Percentiles rank a stretch among this genome's conserved stretches.
Conservation (phyloP, 1,140 invertebrate genomes). For the Thaumetopoea pityocampa region DNA sequence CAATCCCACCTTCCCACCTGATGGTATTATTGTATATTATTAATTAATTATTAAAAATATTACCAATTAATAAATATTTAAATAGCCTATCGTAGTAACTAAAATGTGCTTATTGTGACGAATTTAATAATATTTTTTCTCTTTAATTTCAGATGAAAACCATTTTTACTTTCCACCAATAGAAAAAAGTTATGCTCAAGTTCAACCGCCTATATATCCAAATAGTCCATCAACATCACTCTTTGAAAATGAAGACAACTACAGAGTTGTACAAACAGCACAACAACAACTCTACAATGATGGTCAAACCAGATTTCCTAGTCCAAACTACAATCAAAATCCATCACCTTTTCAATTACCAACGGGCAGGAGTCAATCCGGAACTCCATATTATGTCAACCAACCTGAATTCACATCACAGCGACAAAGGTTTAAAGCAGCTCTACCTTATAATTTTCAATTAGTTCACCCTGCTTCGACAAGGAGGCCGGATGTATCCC, state of each 20-base stretch:
- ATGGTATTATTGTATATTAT: not conserved
- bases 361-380: slow-evolving; percentile 65
- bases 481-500: slow-evolving; percentile 60
- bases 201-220: slow-evolving; percentile 65
- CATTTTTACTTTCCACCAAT: slow-evolving; percentile 64
- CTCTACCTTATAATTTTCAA: slow-evolving; percentile 66
- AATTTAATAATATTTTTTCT: slow-evolving; percentile 21
- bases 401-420: slow-evolving; percentile 61
- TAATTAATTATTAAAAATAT: not conserved
- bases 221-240: slow-evolving; percentile 58
- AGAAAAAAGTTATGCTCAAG: slow-evolving; percentile 72
- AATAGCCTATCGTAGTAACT: too few relatives aligned
- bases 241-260: slow-evolving; percentile 57
- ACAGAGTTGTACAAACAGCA: slow-evolving; percentile 40
- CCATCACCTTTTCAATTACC: slow-evolving; percentile 68
- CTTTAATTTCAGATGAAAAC: slow-evolving; percentile 63
- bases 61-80: too few relatives aligned
- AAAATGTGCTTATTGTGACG: too few relatives aligned
- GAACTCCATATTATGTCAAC: slow-evolving; percentile 64
- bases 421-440: slow-evolving; percentile 58
- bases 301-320: slow-evolving; percentile 52
- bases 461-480: slow-evolving; percentile 67
- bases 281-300: slow-evolving; percentile 57
- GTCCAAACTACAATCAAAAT: slow-evolving; percentile 67
- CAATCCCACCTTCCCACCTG: too few relatives aligned